These are phyloP conservation scores for Pyrgilauda ruficollis DNA, from an alignment of 2,113 vertebrate genomes.

Conservation along the genomic window DNA sequence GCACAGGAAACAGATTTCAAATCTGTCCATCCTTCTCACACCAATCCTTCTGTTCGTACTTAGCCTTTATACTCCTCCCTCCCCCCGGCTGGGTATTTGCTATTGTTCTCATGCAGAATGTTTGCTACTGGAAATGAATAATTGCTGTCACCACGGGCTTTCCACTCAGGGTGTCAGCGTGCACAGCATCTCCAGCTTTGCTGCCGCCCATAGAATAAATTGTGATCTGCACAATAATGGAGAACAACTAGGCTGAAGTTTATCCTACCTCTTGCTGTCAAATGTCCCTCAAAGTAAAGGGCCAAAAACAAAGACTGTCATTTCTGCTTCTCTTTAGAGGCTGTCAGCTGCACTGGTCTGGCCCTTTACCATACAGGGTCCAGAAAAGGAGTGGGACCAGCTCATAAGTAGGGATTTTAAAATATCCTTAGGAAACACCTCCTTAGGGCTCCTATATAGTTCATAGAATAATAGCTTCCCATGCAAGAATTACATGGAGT, in stretches of 20 bases:
- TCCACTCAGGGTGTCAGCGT: background rate
- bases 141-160: background rate
- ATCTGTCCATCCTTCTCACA: background rate
- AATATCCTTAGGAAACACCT: background rate
- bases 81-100: background rate
- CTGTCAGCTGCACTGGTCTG: background rate
- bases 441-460: background rate
- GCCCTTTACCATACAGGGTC: background rate
- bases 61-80: background rate
- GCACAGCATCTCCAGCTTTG: background rate
- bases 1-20: conserved; percentile 26
- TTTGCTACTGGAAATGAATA: conserved; percentile 33
- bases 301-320: background rate
- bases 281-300: background rate
- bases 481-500: background rate
- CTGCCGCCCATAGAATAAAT: background rate
- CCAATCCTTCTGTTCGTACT: background rate
- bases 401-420: background rate
- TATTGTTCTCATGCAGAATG: background rate
- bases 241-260: background rate
- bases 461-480: background rate
- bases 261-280: background rate
- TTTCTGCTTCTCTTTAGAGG: background rate
- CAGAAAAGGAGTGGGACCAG: background rate
- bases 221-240: conserved; percentile 4